These are phyloP conservation scores for Orius laevigatus DNA, from an alignment of 1,140 invertebrate genomes.

Conservation along the genomic window DNA sequence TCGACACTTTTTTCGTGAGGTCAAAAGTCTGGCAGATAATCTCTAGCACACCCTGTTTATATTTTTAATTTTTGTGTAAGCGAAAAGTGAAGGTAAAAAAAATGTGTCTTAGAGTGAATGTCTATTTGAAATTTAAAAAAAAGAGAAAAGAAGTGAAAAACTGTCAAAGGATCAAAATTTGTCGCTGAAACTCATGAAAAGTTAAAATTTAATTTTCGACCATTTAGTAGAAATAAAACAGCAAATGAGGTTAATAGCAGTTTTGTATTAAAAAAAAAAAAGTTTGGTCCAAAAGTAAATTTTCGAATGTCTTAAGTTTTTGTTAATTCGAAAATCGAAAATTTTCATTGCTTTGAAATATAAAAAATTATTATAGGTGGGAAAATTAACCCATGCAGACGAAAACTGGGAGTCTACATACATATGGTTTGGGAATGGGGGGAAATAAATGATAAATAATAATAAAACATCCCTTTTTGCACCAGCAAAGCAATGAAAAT, in stretches of 20 bases:
- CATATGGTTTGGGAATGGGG: neutral
- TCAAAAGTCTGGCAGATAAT: too few relatives aligned
- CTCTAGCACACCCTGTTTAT: too few relatives aligned
- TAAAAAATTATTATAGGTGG: too few relatives aligned
- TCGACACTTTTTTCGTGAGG: too few relatives aligned
- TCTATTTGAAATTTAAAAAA: neutral
- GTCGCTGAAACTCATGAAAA: conserved; percentile 4
- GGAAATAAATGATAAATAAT: conserved; percentile 1
- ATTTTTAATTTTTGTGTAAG: neutral
- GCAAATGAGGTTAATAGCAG: neutral
- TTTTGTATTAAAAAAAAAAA: conserved; percentile 5
- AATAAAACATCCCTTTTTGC: neutral
- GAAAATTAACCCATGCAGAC: too few relatives aligned
- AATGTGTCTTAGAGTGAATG: conserved; percentile 4
- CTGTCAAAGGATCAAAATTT: conserved; percentile 4
- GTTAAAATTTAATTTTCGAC: neutral
- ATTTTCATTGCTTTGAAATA: neutral
- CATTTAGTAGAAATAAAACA: conserved; percentile 4
- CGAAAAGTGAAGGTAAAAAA: conserved; percentile 6
- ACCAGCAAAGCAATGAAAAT: too few relatives aligned
- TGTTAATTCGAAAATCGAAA: conserved; percentile 1
- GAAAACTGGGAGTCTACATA: too few relatives aligned
- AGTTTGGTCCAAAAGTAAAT: too few relatives aligned
- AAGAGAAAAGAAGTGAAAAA: neutral
- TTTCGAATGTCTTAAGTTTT: too few relatives aligned